Evolutionary conservation across 2,113 vertebrate species (phyloP).

Genomic region (Cebus imitator): DNA sequence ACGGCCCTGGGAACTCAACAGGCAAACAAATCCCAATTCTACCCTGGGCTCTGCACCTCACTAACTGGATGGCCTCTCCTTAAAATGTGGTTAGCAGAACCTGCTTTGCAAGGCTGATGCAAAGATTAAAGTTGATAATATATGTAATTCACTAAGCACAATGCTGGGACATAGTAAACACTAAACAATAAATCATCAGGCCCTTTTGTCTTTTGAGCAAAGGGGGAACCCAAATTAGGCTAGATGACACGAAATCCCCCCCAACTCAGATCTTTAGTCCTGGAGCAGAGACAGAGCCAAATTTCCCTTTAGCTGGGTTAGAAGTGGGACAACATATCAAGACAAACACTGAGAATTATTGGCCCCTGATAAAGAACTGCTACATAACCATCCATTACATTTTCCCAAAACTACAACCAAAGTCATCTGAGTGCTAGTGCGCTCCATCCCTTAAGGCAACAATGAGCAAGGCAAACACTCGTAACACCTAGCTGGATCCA

Average conservation of each 20-base stretch:
- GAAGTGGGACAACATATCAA: background rate
- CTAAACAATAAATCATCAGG: background rate
- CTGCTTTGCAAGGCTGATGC: background rate
- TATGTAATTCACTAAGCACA: background rate
- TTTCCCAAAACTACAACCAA: background rate
- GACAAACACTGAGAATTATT: background rate
- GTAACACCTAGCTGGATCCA: background rate
- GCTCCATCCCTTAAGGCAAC: background rate
- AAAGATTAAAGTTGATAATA: background rate
- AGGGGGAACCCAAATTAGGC: background rate
- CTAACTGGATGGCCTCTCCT: background rate
- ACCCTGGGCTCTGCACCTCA: background rate
- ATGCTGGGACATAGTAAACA: fast-evolving
- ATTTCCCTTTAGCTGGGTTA: no score
- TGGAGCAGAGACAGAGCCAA: background rate
- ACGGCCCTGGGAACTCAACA: background rate
- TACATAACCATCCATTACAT: background rate
- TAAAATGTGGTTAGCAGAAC: background rate
- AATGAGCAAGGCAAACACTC: background rate
- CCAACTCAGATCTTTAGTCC: background rate
- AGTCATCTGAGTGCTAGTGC: background rate
- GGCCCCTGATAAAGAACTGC: background rate
- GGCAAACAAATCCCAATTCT: background rate
- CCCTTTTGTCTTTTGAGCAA: background rate
- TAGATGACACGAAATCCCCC: background rate